Evolutionary conservation across 2,797 vertebrate species (phyloP).

Genomic region (Pogoniulus pusillus): DNA sequence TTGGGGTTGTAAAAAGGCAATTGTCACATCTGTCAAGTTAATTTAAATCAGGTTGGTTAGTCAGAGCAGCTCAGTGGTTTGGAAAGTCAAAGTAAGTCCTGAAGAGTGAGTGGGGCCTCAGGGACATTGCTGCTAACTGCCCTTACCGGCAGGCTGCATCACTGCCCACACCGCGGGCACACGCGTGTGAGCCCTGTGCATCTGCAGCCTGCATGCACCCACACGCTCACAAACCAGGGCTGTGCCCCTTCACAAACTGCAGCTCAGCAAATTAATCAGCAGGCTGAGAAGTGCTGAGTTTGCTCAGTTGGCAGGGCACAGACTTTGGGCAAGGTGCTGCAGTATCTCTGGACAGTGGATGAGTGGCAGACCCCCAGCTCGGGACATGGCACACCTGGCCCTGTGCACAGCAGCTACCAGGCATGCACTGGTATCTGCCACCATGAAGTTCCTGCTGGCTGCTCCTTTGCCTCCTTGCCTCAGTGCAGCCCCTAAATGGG

Average conservation of each 20-base stretch:
- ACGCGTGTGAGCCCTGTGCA: background rate
- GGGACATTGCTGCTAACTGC: background rate
- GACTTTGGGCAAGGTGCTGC: background rate
- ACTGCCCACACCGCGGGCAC: background rate
- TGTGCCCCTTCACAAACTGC: background rate
- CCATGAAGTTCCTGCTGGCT: background rate
- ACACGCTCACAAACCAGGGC: background rate
- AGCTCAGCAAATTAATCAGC: background rate
- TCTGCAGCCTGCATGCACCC: background rate
- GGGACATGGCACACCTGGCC: background rate
- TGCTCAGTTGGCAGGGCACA: background rate
- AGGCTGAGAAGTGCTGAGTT: background rate
- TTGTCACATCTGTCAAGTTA: conserved; percentile 38
- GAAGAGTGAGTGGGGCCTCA: background rate
- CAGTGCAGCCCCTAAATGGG: background rate
- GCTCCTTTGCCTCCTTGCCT: background rate
- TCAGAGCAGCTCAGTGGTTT: conserved; percentile 39
- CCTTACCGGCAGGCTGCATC: background rate
- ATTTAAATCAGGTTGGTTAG: conserved; percentile 26
- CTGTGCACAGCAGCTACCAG: background rate
- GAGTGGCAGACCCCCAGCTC: background rate
- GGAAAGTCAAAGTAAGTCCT: conserved; percentile 25
- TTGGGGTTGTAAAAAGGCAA: background rate
- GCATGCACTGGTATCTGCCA: background rate
- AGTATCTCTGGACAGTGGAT: background rate